Percentiles rank a stretch among this genome's conserved stretches.
Conservation (phyloP, 2,888 invertebrate genomes). For the Hanleya hanleyi region DNA sequence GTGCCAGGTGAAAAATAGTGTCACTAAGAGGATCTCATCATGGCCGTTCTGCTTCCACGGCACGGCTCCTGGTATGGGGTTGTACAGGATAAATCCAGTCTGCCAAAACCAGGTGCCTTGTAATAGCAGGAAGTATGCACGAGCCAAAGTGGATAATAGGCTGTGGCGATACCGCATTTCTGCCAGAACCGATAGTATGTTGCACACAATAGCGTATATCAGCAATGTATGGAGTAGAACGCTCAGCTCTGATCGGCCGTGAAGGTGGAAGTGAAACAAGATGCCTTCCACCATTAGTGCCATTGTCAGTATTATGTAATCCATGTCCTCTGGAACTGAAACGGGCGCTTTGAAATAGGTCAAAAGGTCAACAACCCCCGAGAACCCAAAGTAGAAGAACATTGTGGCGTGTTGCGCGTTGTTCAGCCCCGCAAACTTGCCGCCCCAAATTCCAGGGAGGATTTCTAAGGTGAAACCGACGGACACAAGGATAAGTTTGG, state of each 20-base stretch:
- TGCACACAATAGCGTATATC: constrained; percentile 70
- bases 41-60: constrained; percentile 72
- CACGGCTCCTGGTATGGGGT: constrained; percentile 65
- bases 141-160: constrained; percentile 69
- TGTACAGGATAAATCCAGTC: constrained; percentile 75
- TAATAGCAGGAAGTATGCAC: constrained; percentile 73
- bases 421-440: constrained; percentile 67
- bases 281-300: constrained; percentile 74
- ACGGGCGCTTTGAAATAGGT: constrained; percentile 65
- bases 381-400: constrained; percentile 75
- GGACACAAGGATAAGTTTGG: constrained; percentile 54
- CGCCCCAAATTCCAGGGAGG: constrained; percentile 69
- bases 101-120: constrained; percentile 77
- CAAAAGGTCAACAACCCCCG: constrained; percentile 73
- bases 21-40: constrained; percentile 74
- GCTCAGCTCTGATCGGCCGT: constrained; percentile 71
- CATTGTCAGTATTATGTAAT: constrained; percentile 72
- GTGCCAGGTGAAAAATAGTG: constrained; percentile 72
- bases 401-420: constrained; percentile 76
- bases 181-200: constrained; percentile 61
- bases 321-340: constrained; percentile 73
- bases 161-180: constrained; percentile 72
- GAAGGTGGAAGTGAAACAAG: constrained; percentile 75
- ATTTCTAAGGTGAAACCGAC: constrained; percentile 71
- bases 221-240: constrained; percentile 74